These are phyloP conservation scores for Bothrops jararaca DNA, from an alignment of 2,113 vertebrate genomes.

Conservation along the genomic window DNA sequence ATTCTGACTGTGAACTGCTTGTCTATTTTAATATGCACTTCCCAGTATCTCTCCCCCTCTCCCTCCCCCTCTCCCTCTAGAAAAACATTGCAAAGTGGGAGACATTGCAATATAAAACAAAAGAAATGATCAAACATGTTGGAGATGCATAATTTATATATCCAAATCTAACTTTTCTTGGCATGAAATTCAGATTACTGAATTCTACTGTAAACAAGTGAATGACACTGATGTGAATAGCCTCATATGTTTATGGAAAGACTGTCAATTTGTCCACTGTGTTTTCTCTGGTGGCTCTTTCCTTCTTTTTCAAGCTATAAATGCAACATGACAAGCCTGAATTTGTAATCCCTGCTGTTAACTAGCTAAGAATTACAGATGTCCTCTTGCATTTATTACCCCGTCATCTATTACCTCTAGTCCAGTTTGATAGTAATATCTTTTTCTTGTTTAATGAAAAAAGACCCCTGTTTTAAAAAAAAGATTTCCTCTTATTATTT, in stretches of 20 bases:
- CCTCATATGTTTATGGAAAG: not conserved
- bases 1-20: not conserved
- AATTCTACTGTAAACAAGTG: not conserved
- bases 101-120: not conserved
- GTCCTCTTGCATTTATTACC: constrained; percentile 12
- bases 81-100: not conserved
- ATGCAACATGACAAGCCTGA: constrained; percentile 15
- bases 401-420: not conserved
- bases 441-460: not conserved
- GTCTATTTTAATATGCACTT: not conserved
- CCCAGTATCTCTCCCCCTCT: no score
- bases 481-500: not conserved
- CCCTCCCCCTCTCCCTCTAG: no score
- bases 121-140: not conserved
- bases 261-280: not conserved
- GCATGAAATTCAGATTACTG: not conserved
- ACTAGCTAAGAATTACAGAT: constrained; percentile 10
- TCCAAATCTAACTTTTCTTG: not conserved
- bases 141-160: not conserved
- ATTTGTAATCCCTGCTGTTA: constrained; percentile 6
- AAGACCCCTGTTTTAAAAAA: not conserved
- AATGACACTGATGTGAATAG: not conserved
- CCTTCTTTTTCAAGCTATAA: not conserved
- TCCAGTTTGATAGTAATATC: not conserved
- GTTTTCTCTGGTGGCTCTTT: not conserved